Conservation (phyloP, 2,888 invertebrate genomes). For the Cataglyphis albicans region DNA sequence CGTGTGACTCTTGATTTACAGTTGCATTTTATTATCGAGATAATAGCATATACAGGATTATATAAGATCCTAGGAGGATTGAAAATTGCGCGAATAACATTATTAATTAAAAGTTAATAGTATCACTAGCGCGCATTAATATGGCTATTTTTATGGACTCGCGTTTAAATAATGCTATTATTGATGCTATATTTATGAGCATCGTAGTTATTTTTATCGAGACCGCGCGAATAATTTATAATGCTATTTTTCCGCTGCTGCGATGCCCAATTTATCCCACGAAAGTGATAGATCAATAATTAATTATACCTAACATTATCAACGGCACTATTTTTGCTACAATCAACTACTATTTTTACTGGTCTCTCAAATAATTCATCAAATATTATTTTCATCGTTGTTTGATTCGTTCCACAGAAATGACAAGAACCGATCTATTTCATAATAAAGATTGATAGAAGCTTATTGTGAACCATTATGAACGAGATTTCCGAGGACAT, state of each 20-base stretch:
- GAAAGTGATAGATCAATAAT: constrained; percentile 19
- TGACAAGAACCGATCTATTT: neutral
- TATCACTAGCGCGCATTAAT: neutral
- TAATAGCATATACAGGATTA: neutral
- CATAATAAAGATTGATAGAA: constrained; percentile 5
- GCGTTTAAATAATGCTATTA: neutral
- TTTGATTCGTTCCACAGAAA: neutral
- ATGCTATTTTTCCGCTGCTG: neutral
- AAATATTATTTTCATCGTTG: neutral
- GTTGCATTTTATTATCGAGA: neutral
- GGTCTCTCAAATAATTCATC: constrained; percentile 16
- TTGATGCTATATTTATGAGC: neutral
- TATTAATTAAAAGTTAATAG: neutral
- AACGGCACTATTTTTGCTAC: constrained; percentile 5
- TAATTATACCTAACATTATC: constrained; percentile 17
- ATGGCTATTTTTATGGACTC: neutral
- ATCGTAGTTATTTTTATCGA: constrained; percentile 16
- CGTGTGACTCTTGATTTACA: neutral
- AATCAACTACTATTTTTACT: constrained; percentile 13
- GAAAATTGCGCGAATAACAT: neutral
- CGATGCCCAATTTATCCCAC: constrained; percentile 11
- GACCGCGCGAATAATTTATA: constrained; percentile 1
- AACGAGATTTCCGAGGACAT: constrained; percentile 1
- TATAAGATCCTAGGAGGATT: neutral
- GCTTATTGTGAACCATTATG: neutral